phyloP scores from a whole-genome alignment of 2,797 vertebrate genomes.

The Xerus rutilus region DNA sequence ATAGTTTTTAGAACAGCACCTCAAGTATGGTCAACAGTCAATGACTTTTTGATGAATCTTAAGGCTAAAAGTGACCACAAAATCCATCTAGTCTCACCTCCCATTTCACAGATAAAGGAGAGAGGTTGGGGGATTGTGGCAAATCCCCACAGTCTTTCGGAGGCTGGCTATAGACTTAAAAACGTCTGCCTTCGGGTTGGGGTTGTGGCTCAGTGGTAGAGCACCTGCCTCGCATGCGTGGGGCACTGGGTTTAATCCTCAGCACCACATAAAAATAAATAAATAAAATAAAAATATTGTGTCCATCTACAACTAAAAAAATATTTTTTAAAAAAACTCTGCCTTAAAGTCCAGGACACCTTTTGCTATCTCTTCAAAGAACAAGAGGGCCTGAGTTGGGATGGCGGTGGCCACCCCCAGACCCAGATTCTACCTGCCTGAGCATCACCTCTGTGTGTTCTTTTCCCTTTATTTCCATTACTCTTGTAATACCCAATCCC shows the following conservation, averaged over 20 bases:
- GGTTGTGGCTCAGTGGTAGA: too few relatives aligned
- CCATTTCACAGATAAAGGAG: not conserved
- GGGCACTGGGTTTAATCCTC: too few relatives aligned
- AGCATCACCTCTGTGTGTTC: not conserved
- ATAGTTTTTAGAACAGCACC: not conserved
- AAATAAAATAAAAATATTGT: too few relatives aligned
- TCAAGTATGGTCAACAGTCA: not conserved
- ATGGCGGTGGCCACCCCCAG: not conserved
- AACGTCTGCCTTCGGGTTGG: not conserved
- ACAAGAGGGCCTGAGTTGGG: not conserved
- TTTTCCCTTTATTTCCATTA: not conserved
- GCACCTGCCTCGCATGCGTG: too few relatives aligned
- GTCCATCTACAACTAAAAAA: too few relatives aligned
- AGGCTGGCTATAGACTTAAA: not conserved
- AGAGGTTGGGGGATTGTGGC: not conserved
- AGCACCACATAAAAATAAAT: too few relatives aligned
- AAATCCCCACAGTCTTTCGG: not conserved
- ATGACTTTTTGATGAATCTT: not conserved
- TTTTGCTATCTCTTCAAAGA: slow-evolving; percentile 7
- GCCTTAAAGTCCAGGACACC: not conserved
- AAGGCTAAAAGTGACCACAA: not conserved
- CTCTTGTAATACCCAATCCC: not conserved
- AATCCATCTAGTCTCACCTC: not conserved
- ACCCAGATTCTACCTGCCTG: not conserved
- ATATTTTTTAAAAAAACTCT: not conserved